Evolutionary conservation across 1,140 invertebrate genomes (phyloP).

Genomic region (Drosophila takahashii): DNA sequence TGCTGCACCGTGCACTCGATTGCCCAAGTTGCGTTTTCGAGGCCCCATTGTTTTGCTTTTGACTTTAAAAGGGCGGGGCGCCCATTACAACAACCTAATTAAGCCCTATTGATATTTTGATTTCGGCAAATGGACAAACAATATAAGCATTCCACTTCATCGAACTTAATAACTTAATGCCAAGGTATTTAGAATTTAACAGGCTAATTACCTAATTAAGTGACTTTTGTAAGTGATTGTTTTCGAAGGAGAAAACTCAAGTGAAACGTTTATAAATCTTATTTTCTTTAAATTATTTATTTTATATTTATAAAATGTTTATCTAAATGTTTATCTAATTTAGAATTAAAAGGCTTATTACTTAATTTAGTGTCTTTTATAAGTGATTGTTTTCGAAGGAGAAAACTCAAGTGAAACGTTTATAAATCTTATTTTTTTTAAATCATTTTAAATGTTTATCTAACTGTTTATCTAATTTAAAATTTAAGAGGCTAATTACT

Average conservation of each 20-base stretch:
- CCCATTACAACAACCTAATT: constrained; percentile 7
- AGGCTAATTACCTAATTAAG: not conserved
- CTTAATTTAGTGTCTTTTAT: not conserved
- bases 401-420: too few species aligned
- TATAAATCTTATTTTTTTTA: too few species aligned
- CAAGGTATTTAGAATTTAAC: not conserved
- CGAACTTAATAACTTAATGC: constrained; percentile 24
- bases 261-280: too few species aligned
- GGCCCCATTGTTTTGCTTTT: constrained; percentile 8
- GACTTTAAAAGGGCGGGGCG: not conserved
- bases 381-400: not conserved
- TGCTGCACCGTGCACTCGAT: constrained; percentile 38
- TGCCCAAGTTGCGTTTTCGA: constrained; percentile 11
- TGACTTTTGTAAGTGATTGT: not conserved
- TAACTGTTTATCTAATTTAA: too few species aligned
- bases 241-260: not conserved
- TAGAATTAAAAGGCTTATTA: not conserved
- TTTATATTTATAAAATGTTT: too few species aligned
- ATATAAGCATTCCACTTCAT: constrained; percentile 26
- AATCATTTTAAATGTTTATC: too few species aligned
- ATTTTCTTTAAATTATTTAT: too few species aligned
- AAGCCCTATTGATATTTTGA: constrained; percentile 51
- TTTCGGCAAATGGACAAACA: constrained; percentile 34
- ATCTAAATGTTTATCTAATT: too few species aligned
- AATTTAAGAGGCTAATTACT: not conserved